phyloP scores from a whole-genome alignment of 2,113 vertebrate species.

The Petaurus breviceps region DNA sequence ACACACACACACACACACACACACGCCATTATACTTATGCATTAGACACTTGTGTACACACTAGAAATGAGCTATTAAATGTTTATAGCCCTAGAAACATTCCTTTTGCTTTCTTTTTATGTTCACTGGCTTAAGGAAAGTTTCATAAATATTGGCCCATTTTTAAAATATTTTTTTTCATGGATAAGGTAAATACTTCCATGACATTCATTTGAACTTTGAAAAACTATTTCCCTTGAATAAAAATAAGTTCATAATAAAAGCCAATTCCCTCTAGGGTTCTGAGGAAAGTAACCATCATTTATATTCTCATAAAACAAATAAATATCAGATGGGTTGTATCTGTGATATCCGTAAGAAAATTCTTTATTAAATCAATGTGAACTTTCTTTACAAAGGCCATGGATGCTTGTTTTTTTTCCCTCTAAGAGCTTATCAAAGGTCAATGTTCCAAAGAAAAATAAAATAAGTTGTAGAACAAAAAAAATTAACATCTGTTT shows the following conservation, averaged over 20 bases:
- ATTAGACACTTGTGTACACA: neutral
- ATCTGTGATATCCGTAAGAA: neutral
- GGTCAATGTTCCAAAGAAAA: constrained; percentile 19
- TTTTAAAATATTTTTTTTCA: neutral
- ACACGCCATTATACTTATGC: neutral
- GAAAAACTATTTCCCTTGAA: neutral
- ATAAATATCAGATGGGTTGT: neutral
- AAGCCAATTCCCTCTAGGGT: neutral
- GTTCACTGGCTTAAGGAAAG: neutral
- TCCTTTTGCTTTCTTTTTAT: neutral
- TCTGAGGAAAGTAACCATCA: constrained; percentile 2
- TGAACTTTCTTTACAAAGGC: constrained; percentile 3
- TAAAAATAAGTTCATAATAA: neutral
- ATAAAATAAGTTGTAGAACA: neutral
- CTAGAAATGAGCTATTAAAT: constrained; percentile 5
- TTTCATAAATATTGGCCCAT: neutral
- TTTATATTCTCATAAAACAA: constrained; percentile 6
- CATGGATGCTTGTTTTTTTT: constrained; percentile 2
- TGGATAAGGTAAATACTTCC: neutral
- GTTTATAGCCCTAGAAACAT: neutral
- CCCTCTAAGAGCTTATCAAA: neutral
- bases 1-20: no score
- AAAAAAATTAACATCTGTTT: neutral
- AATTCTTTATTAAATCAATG: constrained; percentile 15
- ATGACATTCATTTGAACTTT: neutral